phyloP scores from a whole-genome alignment of 2,888 invertebrate species.

The Caenorhabditis sinica region DNA sequence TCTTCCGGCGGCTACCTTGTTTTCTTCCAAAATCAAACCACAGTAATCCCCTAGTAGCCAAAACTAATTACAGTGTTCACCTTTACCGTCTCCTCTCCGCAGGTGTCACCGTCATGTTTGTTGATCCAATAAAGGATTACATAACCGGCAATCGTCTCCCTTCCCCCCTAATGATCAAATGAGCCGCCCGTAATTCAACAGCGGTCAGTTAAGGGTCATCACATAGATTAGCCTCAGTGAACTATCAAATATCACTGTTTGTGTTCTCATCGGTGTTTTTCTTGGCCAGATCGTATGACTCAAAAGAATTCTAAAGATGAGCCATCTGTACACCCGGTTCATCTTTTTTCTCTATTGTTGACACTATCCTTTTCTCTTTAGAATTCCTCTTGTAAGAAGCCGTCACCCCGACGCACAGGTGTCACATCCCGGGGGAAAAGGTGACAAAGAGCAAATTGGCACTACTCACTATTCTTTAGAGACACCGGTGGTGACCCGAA shows the following conservation, averaged over 20 bases:
- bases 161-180: conserved; percentile 27
- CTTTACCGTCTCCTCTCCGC: neutral
- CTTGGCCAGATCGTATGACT: neutral
- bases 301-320: conserved; percentile 47
- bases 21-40: neutral
- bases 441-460: conserved; percentile 62
- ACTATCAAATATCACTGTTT: conserved; percentile 52
- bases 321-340: conserved; percentile 44
- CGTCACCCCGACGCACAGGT: conserved; percentile 34
- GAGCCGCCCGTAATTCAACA: conserved; percentile 1
- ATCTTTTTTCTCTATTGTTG: conserved; percentile 39
- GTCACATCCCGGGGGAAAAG: conserved; percentile 31
- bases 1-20: conserved; percentile 23
- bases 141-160: conserved; percentile 19
- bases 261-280: neutral
- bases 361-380: conserved; percentile 35
- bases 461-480: neutral
- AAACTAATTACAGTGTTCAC: conserved; percentile 49
- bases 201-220: conserved; percentile 11
- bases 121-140: conserved; percentile 66
- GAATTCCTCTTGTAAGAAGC: conserved; percentile 8
- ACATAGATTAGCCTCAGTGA: conserved; percentile 33
- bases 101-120: conserved; percentile 50
- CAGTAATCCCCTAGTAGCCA: no score
- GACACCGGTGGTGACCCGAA: conserved; percentile 13